Evolutionary conservation across 2,113 vertebrate species (phyloP).

Genomic region (Octodon degus): DNA sequence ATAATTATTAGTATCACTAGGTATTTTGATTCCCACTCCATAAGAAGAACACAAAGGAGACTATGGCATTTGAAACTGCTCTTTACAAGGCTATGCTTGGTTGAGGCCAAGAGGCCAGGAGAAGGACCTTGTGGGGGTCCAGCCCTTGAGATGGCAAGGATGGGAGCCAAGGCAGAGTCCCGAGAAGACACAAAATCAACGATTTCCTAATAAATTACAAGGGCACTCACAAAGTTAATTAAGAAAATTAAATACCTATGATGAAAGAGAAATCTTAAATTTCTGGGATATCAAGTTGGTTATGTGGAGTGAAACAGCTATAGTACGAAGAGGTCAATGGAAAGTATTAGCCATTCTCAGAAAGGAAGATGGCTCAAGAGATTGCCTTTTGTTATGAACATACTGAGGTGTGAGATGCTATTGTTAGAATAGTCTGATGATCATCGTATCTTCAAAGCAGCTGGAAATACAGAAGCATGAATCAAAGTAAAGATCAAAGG

Average conservation of each 20-base stretch:
- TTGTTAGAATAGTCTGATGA: neutral
- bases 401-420: neutral
- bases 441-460: neutral
- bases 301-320: neutral
- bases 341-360: neutral
- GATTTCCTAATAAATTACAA: neutral
- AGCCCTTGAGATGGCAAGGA: neutral
- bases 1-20: neutral
- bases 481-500: neutral
- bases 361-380: neutral
- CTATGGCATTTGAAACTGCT: neutral
- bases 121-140: neutral
- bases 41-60: neutral
- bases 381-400: neutral
- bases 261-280: neutral
- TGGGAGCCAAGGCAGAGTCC: neutral
- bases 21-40: neutral
- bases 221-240: neutral
- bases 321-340: neutral
- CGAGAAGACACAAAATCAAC: neutral
- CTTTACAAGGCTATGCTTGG: neutral
- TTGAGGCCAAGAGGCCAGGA: neutral
- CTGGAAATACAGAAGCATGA: slow-evolving; percentile 27
- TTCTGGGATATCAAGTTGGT: neutral
- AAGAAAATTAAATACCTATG: neutral